These are phyloP conservation scores for Calonectris borealis DNA, from an alignment of 2,113 vertebrate genomes.

Conservation along the genomic window DNA sequence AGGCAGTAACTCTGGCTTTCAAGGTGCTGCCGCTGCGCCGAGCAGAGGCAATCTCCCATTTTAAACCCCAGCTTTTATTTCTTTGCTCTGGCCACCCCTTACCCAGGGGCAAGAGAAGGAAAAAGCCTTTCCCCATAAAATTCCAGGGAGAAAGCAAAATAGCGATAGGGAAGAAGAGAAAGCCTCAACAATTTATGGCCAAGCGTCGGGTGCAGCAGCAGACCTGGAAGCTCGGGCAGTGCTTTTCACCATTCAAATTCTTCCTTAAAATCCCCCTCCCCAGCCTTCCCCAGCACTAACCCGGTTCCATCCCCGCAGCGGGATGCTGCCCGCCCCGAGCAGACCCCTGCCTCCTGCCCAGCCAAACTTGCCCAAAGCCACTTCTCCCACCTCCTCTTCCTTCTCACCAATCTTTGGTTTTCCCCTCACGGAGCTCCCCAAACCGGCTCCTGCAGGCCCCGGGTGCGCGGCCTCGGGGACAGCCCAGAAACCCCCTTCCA, in stretches of 20 bases:
- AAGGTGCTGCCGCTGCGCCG: neutral
- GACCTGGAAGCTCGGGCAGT: neutral
- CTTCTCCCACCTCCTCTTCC: neutral
- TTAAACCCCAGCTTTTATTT: neutral
- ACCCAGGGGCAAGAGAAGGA: neutral
- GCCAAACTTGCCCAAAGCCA: neutral
- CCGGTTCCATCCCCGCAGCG: rapidly evolving
- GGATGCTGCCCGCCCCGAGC: neutral
- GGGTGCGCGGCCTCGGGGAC: neutral
- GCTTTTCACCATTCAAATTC: neutral
- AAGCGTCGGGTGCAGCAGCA: neutral
- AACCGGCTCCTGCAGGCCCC: neutral
- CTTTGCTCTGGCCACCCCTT: neutral
- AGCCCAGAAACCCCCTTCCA: neutral
- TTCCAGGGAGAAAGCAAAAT: neutral
- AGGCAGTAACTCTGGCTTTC: conserved; percentile 43
- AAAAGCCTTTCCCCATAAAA: neutral
- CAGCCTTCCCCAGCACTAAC: neutral
- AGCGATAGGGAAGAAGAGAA: neutral
- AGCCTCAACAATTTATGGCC: neutral
- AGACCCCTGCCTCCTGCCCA: neutral
- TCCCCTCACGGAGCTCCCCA: neutral
- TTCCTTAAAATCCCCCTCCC: neutral
- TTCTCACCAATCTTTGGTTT: neutral
- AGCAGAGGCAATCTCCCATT: neutral